Conservation (phyloP, 2,113 vertebrate genomes). For the Triplophysa rosa region DNA sequence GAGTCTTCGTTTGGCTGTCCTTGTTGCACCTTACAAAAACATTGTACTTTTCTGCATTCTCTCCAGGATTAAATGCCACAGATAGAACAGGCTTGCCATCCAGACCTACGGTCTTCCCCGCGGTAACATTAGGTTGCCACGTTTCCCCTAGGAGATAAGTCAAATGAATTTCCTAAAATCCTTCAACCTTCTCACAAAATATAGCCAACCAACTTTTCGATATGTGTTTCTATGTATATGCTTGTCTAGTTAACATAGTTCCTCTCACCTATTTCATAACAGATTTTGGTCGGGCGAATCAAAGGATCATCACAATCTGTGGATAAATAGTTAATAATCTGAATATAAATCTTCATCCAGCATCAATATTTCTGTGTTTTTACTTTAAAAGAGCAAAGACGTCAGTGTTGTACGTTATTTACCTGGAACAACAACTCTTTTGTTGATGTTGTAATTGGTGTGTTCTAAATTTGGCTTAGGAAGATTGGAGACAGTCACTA, state of each 20-base stretch:
- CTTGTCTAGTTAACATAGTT: neutral
- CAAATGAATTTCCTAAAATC: neutral
- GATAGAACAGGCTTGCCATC: slow-evolving; percentile 30
- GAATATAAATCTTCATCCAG: neutral
- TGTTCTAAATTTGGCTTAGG: slow-evolving; percentile 67
- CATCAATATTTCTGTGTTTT: neutral
- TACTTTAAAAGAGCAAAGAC: no score
- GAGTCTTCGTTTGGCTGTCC: accelerated
- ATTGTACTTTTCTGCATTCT: slow-evolving; percentile 58
- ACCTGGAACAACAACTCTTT: slow-evolving; percentile 60
- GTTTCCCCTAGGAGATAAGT: slow-evolving; percentile 60
- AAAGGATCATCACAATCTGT: slow-evolving; percentile 62
- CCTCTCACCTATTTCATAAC: slow-evolving; percentile 66
- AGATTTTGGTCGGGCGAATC: slow-evolving; percentile 62
- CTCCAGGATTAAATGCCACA: slow-evolving; percentile 61
- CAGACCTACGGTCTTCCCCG: slow-evolving; percentile 9
- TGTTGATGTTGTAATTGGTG: slow-evolving; percentile 56
- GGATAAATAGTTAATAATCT: slow-evolving; percentile 9
- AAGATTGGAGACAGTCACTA: slow-evolving; percentile 69
- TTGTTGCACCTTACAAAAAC: slow-evolving; percentile 53
- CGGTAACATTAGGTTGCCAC: slow-evolving; percentile 67
- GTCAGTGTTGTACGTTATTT: slow-evolving; percentile 14
- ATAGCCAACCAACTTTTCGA: neutral
- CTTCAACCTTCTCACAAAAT: neutral
- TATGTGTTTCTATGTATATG: neutral